These are phyloP conservation scores for Pluvianellus socialis DNA, from an alignment of 2,113 vertebrate genomes.

Conservation along the genomic window DNA sequence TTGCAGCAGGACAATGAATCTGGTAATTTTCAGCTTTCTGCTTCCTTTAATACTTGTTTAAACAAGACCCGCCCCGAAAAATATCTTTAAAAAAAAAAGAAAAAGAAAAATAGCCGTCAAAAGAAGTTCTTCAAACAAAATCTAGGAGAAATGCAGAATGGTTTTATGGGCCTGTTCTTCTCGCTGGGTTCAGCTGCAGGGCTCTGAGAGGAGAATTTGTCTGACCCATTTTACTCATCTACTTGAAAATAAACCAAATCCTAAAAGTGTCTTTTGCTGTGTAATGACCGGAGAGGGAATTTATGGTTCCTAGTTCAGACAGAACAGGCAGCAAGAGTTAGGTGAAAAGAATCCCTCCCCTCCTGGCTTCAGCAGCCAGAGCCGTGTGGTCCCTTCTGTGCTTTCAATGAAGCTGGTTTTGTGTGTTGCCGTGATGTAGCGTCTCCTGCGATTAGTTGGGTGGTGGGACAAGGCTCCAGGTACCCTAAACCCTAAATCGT, in stretches of 20 bases:
- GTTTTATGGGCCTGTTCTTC: not conserved
- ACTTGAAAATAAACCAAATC: not conserved
- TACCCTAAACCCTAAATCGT: not conserved
- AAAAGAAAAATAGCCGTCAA: not conserved
- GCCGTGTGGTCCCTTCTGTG: not conserved
- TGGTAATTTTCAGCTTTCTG: not conserved
- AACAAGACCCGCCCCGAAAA: not conserved
- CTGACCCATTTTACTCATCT: not conserved
- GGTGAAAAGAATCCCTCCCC: not conserved
- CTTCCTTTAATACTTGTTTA: not conserved
- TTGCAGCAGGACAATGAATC: not conserved
- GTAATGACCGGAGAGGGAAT: not conserved
- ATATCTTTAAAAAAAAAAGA: too few species aligned
- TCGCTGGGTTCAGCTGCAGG: fast-evolving
- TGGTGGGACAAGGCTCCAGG: not conserved
- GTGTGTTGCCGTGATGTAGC: not conserved
- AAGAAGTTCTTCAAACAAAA: not conserved
- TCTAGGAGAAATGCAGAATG: not conserved
- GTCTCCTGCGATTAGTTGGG: not conserved
- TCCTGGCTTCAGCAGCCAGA: not conserved
- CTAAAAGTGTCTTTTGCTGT: not conserved
- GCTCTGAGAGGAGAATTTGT: not conserved
- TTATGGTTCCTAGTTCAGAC: not conserved
- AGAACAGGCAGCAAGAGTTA: not conserved
- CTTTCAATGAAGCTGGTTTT: not conserved